These are phyloP conservation scores for Platycheirus rosarum DNA, from an alignment of 2,888 invertebrate species.

Conservation along the genomic window DNA sequence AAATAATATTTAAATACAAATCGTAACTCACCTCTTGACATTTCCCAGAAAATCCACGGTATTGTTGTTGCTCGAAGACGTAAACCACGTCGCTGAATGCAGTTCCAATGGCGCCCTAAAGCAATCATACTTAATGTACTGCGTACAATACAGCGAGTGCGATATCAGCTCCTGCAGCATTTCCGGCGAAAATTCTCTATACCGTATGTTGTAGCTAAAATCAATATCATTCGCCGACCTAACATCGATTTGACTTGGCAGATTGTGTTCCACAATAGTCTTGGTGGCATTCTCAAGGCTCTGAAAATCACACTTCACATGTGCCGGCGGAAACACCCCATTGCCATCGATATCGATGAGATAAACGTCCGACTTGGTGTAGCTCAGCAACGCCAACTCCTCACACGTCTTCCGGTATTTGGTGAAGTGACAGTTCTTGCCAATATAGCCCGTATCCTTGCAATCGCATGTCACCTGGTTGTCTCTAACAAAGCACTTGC, in stretches of 20 bases:
- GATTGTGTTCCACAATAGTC: conserved; percentile 94
- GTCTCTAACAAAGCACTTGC: conserved; percentile 94
- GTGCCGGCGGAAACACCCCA: conserved; percentile 94
- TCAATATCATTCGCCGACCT: conserved; percentile 90
- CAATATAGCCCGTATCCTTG: conserved; percentile 94
- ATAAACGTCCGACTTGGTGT: conserved; percentile 94
- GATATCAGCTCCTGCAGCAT: conserved; percentile 95
- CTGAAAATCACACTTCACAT: conserved; percentile 96
- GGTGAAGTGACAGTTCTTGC: conserved; percentile 97
- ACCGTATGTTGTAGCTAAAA: conserved; percentile 93
- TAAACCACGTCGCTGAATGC: conserved; percentile 95
- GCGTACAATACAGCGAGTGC: conserved; percentile 94
- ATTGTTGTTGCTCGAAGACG: conserved; percentile 89
- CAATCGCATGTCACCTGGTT: conserved; percentile 95
- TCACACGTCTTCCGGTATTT: conserved; percentile 96
- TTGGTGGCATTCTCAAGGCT: conserved; percentile 92
- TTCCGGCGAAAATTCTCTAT: conserved; percentile 93
- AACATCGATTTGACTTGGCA: conserved; percentile 95
- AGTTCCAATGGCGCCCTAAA: conserved; percentile 93
- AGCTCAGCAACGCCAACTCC: conserved; percentile 93
- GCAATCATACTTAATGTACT: conserved; percentile 95
- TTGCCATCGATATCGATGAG: conserved; percentile 97
- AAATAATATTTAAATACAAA: not conserved
- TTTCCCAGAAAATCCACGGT: conserved; percentile 93
- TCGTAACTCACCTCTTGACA: conserved; percentile 86